A percentile compares a stretch with the other conserved stretches of the same genome.
Evolutionary conservation across 2,113 vertebrate genomes (phyloP).

Genomic region (Phasianus colchicus): DNA sequence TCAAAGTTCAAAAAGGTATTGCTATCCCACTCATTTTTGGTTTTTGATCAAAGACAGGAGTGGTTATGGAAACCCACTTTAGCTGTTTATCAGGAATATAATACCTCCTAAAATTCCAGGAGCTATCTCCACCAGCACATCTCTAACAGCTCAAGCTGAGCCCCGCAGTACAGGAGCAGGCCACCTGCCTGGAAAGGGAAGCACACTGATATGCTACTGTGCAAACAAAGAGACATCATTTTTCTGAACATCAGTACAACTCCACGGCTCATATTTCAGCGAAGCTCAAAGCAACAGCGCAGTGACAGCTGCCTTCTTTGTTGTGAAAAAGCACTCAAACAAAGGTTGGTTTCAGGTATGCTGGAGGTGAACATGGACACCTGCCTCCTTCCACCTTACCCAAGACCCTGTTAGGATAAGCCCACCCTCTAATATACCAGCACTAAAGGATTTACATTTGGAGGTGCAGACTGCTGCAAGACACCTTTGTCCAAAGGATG

Average conservation of each 20-base stretch:
- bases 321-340: neutral
- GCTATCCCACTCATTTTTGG: neutral
- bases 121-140: neutral
- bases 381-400: neutral
- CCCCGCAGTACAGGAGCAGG: neutral
- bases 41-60: neutral
- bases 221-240: constrained; percentile 17
- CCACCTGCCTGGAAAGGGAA: neutral
- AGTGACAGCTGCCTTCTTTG: constrained; percentile 8
- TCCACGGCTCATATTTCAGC: neutral
- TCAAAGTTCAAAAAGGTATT: neutral
- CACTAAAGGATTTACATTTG: neutral
- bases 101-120: neutral
- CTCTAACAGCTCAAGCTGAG: neutral
- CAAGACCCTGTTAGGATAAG: neutral
- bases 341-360: neutral
- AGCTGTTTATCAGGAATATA: neutral
- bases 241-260: neutral
- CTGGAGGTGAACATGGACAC: neutral
- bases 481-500: neutral
- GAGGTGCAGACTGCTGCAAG: neutral
- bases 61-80: neutral
- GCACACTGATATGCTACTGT: neutral
- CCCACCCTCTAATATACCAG: neutral
- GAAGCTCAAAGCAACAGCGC: neutral